Conservation (phyloP, 2,888 invertebrate species). For the Acanthosepion pharaonis region DNA sequence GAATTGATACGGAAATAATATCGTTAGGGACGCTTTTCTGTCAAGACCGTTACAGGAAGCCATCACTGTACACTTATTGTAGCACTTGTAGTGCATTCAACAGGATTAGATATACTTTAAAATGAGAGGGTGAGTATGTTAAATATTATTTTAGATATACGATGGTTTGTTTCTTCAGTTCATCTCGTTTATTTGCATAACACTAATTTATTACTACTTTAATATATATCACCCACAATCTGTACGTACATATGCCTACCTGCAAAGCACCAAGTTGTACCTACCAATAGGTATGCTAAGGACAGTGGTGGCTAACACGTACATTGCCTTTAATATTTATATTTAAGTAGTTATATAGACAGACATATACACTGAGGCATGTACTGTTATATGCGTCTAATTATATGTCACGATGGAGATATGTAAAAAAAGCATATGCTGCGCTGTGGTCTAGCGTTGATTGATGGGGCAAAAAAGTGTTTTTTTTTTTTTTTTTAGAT, state of each 20-base stretch:
- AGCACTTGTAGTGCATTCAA: slow-evolving; percentile 33
- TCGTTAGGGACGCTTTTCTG: background rate
- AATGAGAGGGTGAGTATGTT: slow-evolving; percentile 3
- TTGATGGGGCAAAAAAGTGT: background rate
- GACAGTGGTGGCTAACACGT: background rate
- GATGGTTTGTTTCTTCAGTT: background rate
- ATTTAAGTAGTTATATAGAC: background rate
- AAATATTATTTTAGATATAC: background rate
- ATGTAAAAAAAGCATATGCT: background rate
- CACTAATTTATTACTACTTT: too few relatives aligned
- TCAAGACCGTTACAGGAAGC: slow-evolving; percentile 33
- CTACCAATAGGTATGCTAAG: background rate
- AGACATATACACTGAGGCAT: too few relatives aligned
- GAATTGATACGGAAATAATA: background rate
- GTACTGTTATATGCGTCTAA: too few relatives aligned
- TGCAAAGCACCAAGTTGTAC: background rate
- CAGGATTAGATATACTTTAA: slow-evolving; percentile 13
- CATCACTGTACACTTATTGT: slow-evolving; percentile 33
- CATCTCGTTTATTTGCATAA: background rate
- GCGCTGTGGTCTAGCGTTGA: background rate
- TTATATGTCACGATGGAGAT: background rate
- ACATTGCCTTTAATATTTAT: slow-evolving; percentile 33
- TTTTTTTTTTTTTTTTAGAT: too few relatives aligned
- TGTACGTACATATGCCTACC: background rate
- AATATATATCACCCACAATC: too few relatives aligned